Conservation (phyloP, 2,113 vertebrate species). For the Capricornis sumatraensis region DNA sequence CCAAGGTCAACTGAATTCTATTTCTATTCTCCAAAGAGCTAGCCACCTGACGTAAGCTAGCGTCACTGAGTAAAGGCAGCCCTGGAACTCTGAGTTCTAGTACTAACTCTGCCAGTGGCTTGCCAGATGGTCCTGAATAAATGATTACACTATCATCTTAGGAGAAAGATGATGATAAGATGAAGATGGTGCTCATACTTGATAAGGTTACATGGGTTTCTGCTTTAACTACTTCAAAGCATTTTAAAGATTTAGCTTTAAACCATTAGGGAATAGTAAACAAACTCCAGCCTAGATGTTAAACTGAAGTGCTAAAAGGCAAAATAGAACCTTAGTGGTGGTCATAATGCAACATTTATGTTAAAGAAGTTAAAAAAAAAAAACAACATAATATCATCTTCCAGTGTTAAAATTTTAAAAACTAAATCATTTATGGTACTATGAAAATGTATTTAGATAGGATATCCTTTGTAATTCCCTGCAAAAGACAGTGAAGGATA, state of each 20-base stretch:
- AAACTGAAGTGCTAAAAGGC: background rate
- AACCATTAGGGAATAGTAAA: slow-evolving; percentile 15
- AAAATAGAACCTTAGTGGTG: background rate
- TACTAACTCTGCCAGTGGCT: slow-evolving; percentile 23
- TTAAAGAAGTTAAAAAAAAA: background rate
- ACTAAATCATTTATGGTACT: background rate
- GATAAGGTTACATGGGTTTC: slow-evolving; percentile 41
- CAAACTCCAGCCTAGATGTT: background rate
- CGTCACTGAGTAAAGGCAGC: slow-evolving; percentile 40
- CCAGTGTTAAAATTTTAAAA: background rate
- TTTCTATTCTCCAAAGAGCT: slow-evolving; percentile 64
- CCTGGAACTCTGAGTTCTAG: slow-evolving; percentile 57
- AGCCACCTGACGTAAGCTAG: slow-evolving; percentile 50
- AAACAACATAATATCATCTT: background rate
- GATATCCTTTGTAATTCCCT: background rate
- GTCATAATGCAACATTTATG: background rate
- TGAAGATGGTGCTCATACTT: slow-evolving; percentile 48
- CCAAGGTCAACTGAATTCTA: slow-evolving; percentile 63
- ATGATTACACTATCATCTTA: slow-evolving; percentile 42
- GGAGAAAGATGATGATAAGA: slow-evolving; percentile 42
- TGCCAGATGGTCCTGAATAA: slow-evolving; percentile 47
- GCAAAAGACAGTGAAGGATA: background rate
- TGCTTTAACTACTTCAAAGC: slow-evolving; percentile 32
- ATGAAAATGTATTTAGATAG: background rate
- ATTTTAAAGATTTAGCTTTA: background rate